Conservation (phyloP, 2,888 invertebrate genomes). For the Papilio elwesi region DNA sequence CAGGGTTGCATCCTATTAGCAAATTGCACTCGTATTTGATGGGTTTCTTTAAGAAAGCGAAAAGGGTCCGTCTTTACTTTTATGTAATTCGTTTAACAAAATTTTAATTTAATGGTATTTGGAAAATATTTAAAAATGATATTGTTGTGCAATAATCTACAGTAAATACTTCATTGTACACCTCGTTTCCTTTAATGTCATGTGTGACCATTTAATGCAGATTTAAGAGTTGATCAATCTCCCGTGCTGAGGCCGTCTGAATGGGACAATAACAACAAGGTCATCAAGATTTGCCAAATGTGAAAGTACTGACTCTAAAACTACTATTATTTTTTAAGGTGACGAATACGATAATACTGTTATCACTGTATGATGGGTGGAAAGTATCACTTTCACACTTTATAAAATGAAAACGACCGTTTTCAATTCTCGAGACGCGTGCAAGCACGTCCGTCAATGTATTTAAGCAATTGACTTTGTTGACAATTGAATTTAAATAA, state of each 20-base stretch:
- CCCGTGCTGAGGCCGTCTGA: too few species aligned
- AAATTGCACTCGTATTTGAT: constrained; percentile 20
- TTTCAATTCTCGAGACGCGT: not conserved
- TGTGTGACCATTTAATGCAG: too few species aligned
- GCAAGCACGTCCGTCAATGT: not conserved
- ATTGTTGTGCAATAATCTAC: not conserved
- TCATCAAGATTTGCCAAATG: not conserved
- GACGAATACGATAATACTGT: not conserved
- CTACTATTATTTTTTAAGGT: not conserved
- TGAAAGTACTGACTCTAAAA: not conserved
- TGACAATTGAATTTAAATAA: not conserved
- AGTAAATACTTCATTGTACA: too few species aligned
- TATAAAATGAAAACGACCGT: not conserved
- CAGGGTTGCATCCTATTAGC: constrained; percentile 34
- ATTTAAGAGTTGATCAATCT: too few species aligned
- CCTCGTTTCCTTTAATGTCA: too few species aligned
- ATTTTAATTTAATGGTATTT: constrained; percentile 2
- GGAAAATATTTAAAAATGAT: too few species aligned
- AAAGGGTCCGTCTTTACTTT: not conserved
- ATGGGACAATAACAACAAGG: not conserved
- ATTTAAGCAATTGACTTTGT: not conserved
- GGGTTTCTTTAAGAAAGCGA: constrained; percentile 19
- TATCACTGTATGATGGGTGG: constrained; percentile 2
- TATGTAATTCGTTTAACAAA: not conserved
- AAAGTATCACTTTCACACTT: not conserved